Conservation (phyloP, 1,140 invertebrate genomes). For the Musca vetustissima region DNA sequence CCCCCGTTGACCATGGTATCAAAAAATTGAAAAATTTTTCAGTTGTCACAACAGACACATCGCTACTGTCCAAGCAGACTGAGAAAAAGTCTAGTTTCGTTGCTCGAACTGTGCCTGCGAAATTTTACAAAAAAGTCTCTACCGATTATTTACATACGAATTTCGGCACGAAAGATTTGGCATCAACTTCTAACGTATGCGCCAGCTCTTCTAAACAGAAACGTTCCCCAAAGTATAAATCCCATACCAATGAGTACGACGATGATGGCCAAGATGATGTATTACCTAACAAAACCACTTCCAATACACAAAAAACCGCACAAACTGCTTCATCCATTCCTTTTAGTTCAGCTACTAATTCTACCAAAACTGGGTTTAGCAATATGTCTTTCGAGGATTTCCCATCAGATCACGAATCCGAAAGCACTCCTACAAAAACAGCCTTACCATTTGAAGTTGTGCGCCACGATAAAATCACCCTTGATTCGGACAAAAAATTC, state of each 20-base stretch:
- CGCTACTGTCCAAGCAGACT: slow-evolving; percentile 38
- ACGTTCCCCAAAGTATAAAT: slow-evolving; percentile 44
- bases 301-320: slow-evolving; percentile 30
- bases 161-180: no score
- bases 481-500: slow-evolving; percentile 65
- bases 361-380: slow-evolving; percentile 64
- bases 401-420: slow-evolving; percentile 65
- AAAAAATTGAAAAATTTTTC: background rate
- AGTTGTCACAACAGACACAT: slow-evolving; percentile 7
- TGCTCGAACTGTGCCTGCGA: slow-evolving; percentile 49
- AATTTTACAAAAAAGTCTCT: slow-evolving; percentile 46
- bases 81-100: slow-evolving; percentile 49
- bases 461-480: slow-evolving; percentile 56
- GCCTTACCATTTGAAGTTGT: slow-evolving; percentile 67
- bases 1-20: slow-evolving; percentile 36
- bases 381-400: slow-evolving; percentile 82
- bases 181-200: slow-evolving; percentile 32
- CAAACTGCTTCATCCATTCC: slow-evolving; percentile 27
- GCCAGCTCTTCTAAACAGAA: slow-evolving; percentile 49
- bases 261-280: slow-evolving; percentile 28
- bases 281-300: background rate
- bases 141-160: background rate
- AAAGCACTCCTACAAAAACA: slow-evolving; percentile 37
- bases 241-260: slow-evolving; percentile 49
- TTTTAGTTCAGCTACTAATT: slow-evolving; percentile 50